Percentiles rank a stretch among this genome's conserved stretches.
phyloP scores from a whole-genome alignment of 2,113 vertebrate species.

The Charadrius vociferus region DNA sequence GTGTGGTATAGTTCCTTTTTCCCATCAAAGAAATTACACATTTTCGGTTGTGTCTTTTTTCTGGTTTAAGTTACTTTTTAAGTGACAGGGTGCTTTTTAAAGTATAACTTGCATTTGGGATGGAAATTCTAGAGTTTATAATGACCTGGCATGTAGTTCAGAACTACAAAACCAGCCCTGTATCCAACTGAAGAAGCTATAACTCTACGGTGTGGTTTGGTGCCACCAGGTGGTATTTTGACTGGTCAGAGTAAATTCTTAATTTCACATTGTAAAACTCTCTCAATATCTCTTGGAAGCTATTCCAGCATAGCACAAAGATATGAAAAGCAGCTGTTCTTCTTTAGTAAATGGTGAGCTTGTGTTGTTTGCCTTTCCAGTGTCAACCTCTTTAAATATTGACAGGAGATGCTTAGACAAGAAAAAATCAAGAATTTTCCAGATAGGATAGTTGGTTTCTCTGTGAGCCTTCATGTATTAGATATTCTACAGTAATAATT shows the following conservation, averaged over 20 bases:
- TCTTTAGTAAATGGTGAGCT: too few species aligned
- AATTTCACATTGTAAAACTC: not conserved
- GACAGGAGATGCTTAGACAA: too few species aligned
- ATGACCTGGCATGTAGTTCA: not conserved
- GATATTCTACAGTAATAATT: too few species aligned
- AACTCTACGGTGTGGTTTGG: not conserved
- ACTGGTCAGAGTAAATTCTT: not conserved
- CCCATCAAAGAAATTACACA: not conserved
- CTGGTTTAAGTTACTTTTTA: not conserved
- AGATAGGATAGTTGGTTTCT: too few species aligned
- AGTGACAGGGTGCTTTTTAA: rapidly evolving
- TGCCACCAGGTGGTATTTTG: not conserved
- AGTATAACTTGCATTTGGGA: not conserved
- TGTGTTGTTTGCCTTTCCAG: too few species aligned
- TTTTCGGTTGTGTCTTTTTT: not conserved
- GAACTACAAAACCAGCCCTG: not conserved
- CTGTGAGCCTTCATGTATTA: too few species aligned
- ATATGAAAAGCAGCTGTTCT: too few species aligned
- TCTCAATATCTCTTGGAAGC: not conserved
- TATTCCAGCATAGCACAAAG: not conserved
- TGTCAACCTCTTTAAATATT: too few species aligned
- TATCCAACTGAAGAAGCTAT: not conserved
- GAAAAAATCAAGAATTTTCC: too few species aligned
- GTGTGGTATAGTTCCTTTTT: not conserved
- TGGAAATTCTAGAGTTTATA: not conserved